phyloP scores from a whole-genome alignment of 2,113 vertebrate genomes.

The Actenoides lindsayi region DNA sequence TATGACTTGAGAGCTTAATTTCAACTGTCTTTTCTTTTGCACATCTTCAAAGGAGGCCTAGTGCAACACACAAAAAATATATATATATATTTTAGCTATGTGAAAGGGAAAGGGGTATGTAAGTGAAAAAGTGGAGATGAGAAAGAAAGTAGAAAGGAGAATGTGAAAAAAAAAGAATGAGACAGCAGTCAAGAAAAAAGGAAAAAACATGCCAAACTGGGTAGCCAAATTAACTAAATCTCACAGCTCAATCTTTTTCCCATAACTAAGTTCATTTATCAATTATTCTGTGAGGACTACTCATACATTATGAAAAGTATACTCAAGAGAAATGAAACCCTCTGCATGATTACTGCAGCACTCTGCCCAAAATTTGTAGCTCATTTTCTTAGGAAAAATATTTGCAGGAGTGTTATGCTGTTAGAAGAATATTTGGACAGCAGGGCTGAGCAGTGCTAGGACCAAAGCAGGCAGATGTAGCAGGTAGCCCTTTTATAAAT shows the following conservation, averaged over 20 bases:
- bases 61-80: neutral
- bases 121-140: neutral
- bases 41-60: neutral
- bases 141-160: neutral
- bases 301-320: constrained; percentile 32
- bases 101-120: neutral
- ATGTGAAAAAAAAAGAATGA: neutral
- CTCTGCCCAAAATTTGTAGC: constrained; percentile 44
- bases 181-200: neutral
- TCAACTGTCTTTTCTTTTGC: neutral
- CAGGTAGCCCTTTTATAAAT: neutral
- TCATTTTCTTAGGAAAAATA: constrained; percentile 59
- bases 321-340: constrained; percentile 63
- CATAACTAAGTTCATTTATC: constrained; percentile 41
- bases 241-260: constrained; percentile 27
- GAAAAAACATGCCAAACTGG: neutral
- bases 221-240: neutral
- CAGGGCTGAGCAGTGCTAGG: neutral
- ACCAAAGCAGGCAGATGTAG: neutral
- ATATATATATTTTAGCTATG: neutral
- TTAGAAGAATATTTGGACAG: neutral
- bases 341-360: constrained; percentile 55
- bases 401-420: constrained; percentile 11
- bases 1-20: neutral
- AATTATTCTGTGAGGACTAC: constrained; percentile 33